Evolutionary conservation across 2,113 vertebrate species (phyloP), one percentile per base, ranked within the genome.

Genomic region (Phalacrocorax aristotelis): DNA sequence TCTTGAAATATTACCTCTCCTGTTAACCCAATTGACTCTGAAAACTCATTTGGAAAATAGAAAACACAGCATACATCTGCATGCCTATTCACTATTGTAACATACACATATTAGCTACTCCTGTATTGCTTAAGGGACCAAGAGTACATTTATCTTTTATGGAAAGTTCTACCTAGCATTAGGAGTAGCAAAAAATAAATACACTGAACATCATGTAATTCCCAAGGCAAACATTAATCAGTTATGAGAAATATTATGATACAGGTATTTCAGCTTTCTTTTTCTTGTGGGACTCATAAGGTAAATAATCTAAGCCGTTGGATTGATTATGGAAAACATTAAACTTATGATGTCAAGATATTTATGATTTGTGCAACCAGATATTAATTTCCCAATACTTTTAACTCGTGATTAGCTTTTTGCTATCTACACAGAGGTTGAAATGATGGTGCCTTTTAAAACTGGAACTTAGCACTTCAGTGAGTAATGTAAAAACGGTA

Each of bases 281-380:
- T 97, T 92, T 90, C 97, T 97, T 83, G 15, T 15, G 96, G 93
- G 97, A 98, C 85, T 94, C 90, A 21, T 82, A 95, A 97, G 88
- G 93, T 97, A 97, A 96, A 94, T 90, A 95, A 97, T 96, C 97
- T 94, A 93, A 97, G 36, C 83, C 90, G 86, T 44, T 93, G 86
- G 91, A 98, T 97, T 97, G 96, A 98, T 97, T 97, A 96, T 93
- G 91, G 96, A 98, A 98, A 97, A 90, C 90, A 98, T 97, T 74
- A 78, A 96, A 94, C 49, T 77, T 89, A 70, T 95, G 92, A 98
- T 97, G 96, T 97, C 96, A 97, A 92, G 87, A 65, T 78, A 96
- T 85, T 96, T 97, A 87, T 94, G 94, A 97, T 97, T 97, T 93
- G 78, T 79, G 51, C 71, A 82, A 49, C 52, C 86, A 97, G 94